phyloP scores from a whole-genome alignment of 2,888 invertebrate species.

The Adelognathus sp. region DNA sequence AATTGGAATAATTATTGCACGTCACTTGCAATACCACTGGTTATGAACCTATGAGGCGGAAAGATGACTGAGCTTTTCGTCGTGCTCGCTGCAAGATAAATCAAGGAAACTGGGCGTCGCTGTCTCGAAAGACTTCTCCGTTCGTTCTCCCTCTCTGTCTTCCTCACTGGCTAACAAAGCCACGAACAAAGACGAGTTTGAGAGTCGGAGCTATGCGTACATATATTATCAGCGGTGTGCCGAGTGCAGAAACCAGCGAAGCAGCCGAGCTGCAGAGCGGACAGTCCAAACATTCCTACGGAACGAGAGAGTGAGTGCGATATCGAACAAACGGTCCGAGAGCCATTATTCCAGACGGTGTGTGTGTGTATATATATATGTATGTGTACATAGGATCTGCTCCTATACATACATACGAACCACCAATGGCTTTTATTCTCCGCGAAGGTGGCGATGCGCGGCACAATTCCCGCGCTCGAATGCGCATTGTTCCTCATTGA shows the following conservation, averaged over 20 bases:
- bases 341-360: constrained; percentile 56
- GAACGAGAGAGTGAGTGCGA: constrained; percentile 41
- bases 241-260: constrained; percentile 30
- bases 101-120: constrained; percentile 36
- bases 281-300: constrained; percentile 65
- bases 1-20: not conserved
- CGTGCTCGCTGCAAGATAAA: constrained; percentile 34
- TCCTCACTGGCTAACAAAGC: constrained; percentile 39
- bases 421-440: constrained; percentile 61
- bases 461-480: constrained; percentile 65
- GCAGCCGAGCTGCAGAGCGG: constrained; percentile 41
- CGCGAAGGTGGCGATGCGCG: constrained; percentile 30
- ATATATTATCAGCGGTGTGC: constrained; percentile 53
- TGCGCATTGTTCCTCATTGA: constrained; percentile 71
- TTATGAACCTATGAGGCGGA: not conserved
- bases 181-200: constrained; percentile 33
- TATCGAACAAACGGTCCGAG: constrained; percentile 61
- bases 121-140: constrained; percentile 31
- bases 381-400: not conserved
- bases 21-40: not conserved
- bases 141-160: not conserved
- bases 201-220: constrained; percentile 46
- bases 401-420: no score
- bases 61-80: constrained; percentile 14
- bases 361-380: no score